Evolutionary conservation across 1,140 invertebrate species (phyloP).

Genomic region (Spodoptera frugiperda): DNA sequence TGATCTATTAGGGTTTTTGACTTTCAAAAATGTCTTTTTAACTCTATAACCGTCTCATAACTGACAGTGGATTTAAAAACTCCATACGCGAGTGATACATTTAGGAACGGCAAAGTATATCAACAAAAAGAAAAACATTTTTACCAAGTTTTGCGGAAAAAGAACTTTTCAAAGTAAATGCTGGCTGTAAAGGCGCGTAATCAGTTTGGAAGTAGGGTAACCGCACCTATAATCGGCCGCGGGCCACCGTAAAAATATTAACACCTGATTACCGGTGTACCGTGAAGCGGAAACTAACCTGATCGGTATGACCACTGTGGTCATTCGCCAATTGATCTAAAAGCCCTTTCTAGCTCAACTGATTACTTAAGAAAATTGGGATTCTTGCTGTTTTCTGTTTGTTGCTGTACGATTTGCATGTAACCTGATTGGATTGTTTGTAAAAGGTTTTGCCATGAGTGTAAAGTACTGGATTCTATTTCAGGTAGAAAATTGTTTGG

Average conservation of each 20-base stretch:
- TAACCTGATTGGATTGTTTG: neutral
- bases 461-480: neutral
- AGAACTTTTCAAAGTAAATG: neutral
- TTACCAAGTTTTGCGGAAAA: too few species aligned
- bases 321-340: conserved; percentile 48
- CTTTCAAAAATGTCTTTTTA: too few species aligned
- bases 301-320: conserved; percentile 36
- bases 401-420: conserved; percentile 13
- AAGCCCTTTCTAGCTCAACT: conserved; percentile 37
- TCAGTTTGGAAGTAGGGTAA: conserved; percentile 21
- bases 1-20: too few species aligned
- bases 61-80: too few species aligned
- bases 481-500: neutral
- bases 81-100: too few species aligned
- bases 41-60: too few species aligned
- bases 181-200: neutral
- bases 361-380: conserved; percentile 46
- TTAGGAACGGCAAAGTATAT: too few species aligned
- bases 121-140: too few species aligned
- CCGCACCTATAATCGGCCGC: conserved; percentile 40
- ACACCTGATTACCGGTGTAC: conserved; percentile 62
- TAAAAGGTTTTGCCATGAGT: neutral
- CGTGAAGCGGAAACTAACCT: conserved; percentile 62
- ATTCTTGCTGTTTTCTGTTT: conserved; percentile 2
- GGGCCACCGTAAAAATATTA: conserved; percentile 54